phyloP scores from a whole-genome alignment of 2,888 invertebrate genomes.

The Diloba caeruleocephala region DNA sequence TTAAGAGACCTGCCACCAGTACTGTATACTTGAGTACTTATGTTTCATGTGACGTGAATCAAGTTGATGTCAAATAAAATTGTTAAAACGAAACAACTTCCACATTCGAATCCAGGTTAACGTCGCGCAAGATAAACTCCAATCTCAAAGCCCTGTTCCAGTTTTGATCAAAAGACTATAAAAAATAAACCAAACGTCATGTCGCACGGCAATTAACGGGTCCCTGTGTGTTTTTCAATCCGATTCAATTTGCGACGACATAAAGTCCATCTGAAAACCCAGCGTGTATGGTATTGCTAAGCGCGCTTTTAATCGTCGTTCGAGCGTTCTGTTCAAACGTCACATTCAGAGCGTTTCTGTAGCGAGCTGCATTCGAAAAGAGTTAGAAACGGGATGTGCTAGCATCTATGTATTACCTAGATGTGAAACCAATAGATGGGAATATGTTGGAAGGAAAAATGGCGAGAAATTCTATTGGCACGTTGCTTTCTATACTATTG shows the following conservation, averaged over 20 bases:
- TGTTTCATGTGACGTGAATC: no score
- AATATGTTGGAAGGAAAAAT: slow-evolving; percentile 6
- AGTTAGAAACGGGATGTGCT: slow-evolving; percentile 56
- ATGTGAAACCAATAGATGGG: slow-evolving; percentile 45
- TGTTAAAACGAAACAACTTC: neutral
- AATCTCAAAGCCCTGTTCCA: slow-evolving; percentile 26
- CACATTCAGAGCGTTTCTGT: slow-evolving; percentile 58
- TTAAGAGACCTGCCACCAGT: no score
- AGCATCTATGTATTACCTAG: slow-evolving; percentile 44
- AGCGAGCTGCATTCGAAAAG: slow-evolving; percentile 62
- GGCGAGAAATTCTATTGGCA: slow-evolving; percentile 2
- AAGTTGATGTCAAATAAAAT: neutral
- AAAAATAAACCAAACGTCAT: slow-evolving; percentile 23
- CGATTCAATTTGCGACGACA: slow-evolving; percentile 49
- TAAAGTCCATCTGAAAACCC: slow-evolving; percentile 47
- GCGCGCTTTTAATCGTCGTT: slow-evolving; percentile 54
- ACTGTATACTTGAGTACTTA: no score
- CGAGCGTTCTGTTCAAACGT: slow-evolving; percentile 57
- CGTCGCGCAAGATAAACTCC: slow-evolving; percentile 7
- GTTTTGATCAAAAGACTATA: slow-evolving; percentile 39
- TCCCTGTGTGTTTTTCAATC: slow-evolving; percentile 46
- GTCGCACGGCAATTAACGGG: slow-evolving; percentile 38
- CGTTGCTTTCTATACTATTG: no score
- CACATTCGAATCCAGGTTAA: slow-evolving; percentile 2
- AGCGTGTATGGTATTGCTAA: slow-evolving; percentile 46